Evolutionary conservation across 2,888 invertebrate genomes (phyloP).

Genomic region (Ischnura elegans): DNA sequence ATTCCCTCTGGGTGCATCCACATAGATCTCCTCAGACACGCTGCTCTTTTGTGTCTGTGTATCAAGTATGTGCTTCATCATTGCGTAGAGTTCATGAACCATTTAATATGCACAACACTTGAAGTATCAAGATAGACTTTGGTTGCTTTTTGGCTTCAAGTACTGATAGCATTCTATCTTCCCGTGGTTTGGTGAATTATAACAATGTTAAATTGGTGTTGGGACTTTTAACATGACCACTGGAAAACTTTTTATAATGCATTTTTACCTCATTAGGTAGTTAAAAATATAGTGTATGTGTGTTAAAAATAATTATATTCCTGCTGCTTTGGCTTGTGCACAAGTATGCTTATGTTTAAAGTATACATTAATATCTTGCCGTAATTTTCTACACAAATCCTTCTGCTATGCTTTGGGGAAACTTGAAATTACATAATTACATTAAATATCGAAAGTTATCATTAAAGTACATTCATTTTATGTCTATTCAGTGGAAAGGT

Average conservation of each 20-base stretch:
- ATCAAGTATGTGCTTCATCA: not conserved
- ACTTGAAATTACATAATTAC: no score
- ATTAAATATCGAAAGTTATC: no score
- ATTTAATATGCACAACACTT: not conserved
- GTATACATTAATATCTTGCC: not conserved
- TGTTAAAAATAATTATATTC: not conserved
- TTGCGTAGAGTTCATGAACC: not conserved
- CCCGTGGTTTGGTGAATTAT: not conserved
- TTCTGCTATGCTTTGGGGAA: no score
- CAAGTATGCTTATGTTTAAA: not conserved
- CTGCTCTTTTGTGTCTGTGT: not conserved
- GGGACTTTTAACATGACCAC: not conserved
- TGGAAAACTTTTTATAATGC: not conserved
- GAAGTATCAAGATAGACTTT: not conserved
- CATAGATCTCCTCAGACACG: not conserved
- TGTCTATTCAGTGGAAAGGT: no score
- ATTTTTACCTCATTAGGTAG: not conserved
- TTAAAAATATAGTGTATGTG: not conserved
- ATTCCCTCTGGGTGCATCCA: not conserved
- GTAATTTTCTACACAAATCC: not conserved
- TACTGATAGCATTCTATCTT: not conserved
- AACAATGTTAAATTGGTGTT: not conserved
- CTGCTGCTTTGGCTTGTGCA: slow-evolving; percentile 1
- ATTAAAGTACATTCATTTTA: no score
- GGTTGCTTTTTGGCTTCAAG: not conserved